Evolutionary conservation across 1,140 invertebrate species (phyloP).

Genomic region (Odontomachus brunneus): DNA sequence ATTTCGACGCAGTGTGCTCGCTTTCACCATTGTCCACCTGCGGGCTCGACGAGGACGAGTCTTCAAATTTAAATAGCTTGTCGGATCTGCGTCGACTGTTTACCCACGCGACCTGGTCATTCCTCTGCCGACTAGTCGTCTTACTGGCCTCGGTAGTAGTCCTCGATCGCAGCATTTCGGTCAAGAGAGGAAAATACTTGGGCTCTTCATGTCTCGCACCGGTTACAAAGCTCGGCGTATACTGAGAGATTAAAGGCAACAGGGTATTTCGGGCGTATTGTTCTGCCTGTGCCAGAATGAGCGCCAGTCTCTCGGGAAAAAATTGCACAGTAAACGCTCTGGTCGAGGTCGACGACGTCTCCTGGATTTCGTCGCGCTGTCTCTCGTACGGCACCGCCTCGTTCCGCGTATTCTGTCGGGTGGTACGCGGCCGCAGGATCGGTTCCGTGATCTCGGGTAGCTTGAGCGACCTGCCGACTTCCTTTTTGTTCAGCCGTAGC

Average conservation of each 20-base stretch:
- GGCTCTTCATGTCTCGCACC: constrained; percentile 76
- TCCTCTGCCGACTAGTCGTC: background rate
- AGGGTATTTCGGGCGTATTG: constrained; percentile 91
- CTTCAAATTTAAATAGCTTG: constrained; percentile 8
- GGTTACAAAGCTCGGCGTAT: constrained; percentile 88
- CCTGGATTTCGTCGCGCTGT: constrained; percentile 75
- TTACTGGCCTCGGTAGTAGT: background rate
- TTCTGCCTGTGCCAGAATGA: constrained; percentile 92
- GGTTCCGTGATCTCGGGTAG: constrained; percentile 90
- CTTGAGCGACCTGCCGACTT: constrained; percentile 84
- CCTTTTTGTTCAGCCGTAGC: constrained; percentile 82
- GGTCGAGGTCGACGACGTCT: constrained; percentile 74
- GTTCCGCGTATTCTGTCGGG: constrained; percentile 77
- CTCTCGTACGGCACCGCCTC: constrained; percentile 37
- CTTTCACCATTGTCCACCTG: background rate
- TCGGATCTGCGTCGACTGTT: constrained; percentile 22
- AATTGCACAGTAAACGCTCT: constrained; percentile 90
- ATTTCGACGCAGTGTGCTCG: background rate
- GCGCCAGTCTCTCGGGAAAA: constrained; percentile 90
- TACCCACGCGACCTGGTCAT: background rate
- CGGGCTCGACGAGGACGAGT: background rate
- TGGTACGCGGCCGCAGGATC: constrained; percentile 87
- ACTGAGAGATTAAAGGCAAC: constrained; percentile 90
- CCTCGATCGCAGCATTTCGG: constrained; percentile 29
- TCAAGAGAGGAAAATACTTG: constrained; percentile 83